Base-by-base conservation (phyloP, 2,113 vertebrate genomes). In the Naja naja region DNA sequence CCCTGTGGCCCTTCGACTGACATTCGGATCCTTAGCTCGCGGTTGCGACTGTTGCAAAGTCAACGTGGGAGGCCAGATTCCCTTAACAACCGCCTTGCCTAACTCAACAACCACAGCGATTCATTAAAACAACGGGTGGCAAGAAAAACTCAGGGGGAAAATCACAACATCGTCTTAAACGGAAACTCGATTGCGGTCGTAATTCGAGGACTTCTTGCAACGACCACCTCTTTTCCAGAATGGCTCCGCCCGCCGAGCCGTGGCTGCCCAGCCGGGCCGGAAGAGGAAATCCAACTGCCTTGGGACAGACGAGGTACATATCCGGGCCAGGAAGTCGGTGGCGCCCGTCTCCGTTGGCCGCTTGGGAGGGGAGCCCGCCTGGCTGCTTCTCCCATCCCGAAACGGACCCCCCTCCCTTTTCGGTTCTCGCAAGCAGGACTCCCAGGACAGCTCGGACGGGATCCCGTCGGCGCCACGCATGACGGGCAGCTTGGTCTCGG, bases 371-470 rank as follows among this genome's bases (percentile, higher is more conserved):
- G 25, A 34, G 52, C 8, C 14, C 4, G 2, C 43, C 20, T 11
- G 22, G 23, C 45, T 45, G 3, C 47, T 52, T 58, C 43, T 55
- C 60, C 52, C 11, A 90, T 30, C 54, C 89, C 22, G 43, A 64
- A 49, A 87, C 3, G 18, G 11, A 30, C 49, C 69, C 74, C 25
- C 49, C 22, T 27, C 23, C 34, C 22, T 8, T 64, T 69, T 27
- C 0, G n/a, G 16, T 91, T 85, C 91, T 69, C 9, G 16, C 16
- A 86, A 90, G 81, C 93, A 85, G 99, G 99, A 99, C 94, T 99
- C 99, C 11, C 99, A 99, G 97, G 99, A 99, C 98, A 99, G 99
- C 91, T 99, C 98, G 0, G 99, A 99, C 47, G 98, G 98, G 45
- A 98, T 99, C 92, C 99, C 99, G 0, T 96, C 98, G 0, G 98